Conservation (phyloP, 2,113 vertebrate species). For the Crotalus tigris region DNA sequence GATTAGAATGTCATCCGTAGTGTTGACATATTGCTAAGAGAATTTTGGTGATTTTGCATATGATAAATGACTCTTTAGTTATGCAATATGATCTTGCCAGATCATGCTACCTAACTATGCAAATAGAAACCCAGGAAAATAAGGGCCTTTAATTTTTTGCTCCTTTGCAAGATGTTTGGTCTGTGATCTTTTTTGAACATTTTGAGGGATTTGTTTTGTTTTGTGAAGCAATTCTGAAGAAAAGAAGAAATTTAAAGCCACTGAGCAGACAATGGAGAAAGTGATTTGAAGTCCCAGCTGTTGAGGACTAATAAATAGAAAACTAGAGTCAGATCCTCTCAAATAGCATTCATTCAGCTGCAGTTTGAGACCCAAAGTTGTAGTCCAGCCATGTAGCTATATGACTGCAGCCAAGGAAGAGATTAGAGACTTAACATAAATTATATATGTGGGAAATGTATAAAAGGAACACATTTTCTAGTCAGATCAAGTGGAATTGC, state of each 20-base stretch:
- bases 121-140: neutral
- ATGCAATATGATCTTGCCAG: neutral
- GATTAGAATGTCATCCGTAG: neutral
- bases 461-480: neutral
- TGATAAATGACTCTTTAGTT: neutral
- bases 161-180: neutral
- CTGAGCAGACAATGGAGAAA: neutral
- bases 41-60: neutral
- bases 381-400: neutral
- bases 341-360: neutral
- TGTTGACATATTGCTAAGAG: neutral
- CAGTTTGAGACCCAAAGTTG: neutral
- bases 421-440: neutral
- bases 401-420: neutral
- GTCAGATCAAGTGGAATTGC: neutral
- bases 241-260: neutral
- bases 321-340: neutral
- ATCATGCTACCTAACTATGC: neutral
- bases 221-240: neutral
- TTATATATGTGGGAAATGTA: neutral
- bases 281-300: neutral
- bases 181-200: neutral
- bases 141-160: neutral
- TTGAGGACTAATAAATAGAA: neutral
- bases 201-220: neutral